Conservation (phyloP, 2,888 invertebrate species). For the Thymelicus acteon region DNA sequence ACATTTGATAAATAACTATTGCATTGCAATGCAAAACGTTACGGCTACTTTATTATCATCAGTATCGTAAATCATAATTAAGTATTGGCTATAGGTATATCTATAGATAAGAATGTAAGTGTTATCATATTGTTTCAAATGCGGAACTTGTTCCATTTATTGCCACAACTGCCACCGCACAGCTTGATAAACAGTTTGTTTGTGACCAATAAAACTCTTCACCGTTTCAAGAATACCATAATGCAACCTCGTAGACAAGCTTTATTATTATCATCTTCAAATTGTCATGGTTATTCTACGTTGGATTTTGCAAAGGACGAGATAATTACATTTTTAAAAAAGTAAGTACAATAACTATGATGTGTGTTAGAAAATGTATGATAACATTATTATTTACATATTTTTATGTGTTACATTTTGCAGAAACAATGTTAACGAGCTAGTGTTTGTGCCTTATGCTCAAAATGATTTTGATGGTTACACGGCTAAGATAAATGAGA, state of each 20-base stretch:
- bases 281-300: constrained; percentile 87
- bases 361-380: too few relatives aligned
- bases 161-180: constrained; percentile 14
- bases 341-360: constrained; percentile 69
- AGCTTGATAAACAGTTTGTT: constrained; percentile 22
- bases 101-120: constrained; percentile 12
- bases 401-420: constrained; percentile 43
- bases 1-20: too few relatives aligned
- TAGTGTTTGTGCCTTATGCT: constrained; percentile 92
- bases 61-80: neutral
- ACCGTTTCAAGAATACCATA: neutral
- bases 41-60: too few relatives aligned
- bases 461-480: constrained; percentile 87
- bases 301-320: constrained; percentile 88
- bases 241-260: constrained; percentile 75
- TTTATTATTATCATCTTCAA: constrained; percentile 88
- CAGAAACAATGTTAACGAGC: constrained; percentile 86
- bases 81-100: neutral
- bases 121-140: constrained; percentile 36
- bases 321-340: constrained; percentile 84
- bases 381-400: neutral
- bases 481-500: constrained; percentile 83
- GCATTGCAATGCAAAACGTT: too few relatives aligned
- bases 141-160: constrained; percentile 37
- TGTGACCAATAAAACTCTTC: constrained; percentile 3